Base-by-base conservation (phyloP, 2,888 invertebrate species). In the Spodoptera exigua region DNA sequence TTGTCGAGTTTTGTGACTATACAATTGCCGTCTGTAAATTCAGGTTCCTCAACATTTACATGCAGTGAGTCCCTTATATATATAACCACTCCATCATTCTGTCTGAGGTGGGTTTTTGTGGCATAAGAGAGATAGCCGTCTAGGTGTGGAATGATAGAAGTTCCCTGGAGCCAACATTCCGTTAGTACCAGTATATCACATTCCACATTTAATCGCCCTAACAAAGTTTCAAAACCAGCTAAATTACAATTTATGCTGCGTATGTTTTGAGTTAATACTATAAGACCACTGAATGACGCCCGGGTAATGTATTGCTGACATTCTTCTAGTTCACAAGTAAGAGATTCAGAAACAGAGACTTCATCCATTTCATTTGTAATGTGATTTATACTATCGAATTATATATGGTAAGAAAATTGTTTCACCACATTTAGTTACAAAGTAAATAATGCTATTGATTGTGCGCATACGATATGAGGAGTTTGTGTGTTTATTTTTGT, bases 131-230 rank as follows among this genome's bases (percentile, higher is more conserved):
- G 13, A 16, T 36, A 46, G 14, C 35, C 17, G 12, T 13, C 7
- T 16, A 48, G 21, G 0, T 32, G 36, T n/a, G 36, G 55, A 54
- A 54, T 70, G 40, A 60, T 57, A 45, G 65, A 27, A 56, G 61
- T 64, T 64, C 56, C 56, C 40, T 16, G 4, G 63, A 61, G 64
- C 70, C 62, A 49, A 49, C 63, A 36, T 34, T 45, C 55, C 40
- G 35, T 35, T 35, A 35, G 63, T 37, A 65, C 59, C 2, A 70
- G 61, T 45, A 35, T 35, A 35, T 35, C 35, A 35, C 35, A 35
- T 10, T 35, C 35, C 46, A 60, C 41, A 51, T 63, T 51, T 9
- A 35, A 60, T 62, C 46, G 61, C n/a, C n/a, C 36, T n/a, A 36
- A n/a, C 36, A 36, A 36, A 41, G 41, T 41, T 41, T 41, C 41